A percentile compares a stretch with the other conserved stretches of the same genome.
Conservation (phyloP, 2,888 invertebrate species). For the Vanessa cardui region DNA sequence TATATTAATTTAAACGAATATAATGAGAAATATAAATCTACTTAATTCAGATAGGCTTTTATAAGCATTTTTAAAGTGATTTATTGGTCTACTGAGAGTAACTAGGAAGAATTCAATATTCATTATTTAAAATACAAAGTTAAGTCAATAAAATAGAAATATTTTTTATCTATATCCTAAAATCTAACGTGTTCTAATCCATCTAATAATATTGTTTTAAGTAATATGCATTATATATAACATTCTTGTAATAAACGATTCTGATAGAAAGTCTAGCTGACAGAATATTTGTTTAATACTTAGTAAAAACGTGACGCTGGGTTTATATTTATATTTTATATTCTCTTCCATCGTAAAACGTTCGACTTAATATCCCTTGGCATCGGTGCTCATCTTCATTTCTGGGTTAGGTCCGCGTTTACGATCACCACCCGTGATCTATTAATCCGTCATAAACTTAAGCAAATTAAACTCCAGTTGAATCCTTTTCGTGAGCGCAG, state of each 20-base stretch:
- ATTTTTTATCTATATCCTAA: no score
- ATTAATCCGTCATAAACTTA: constrained; percentile 34
- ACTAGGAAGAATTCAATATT: no score
- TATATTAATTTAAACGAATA: no score
- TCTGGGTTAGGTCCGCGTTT: constrained; percentile 32
- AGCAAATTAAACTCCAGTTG: constrained; percentile 30
- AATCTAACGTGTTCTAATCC: no score
- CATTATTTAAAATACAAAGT: no score
- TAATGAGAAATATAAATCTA: no score
- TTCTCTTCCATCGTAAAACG: constrained; percentile 27
- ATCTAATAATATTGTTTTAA: no score
- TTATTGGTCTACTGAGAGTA: no score
- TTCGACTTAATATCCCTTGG: constrained; percentile 32
- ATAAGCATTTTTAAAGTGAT: no score
- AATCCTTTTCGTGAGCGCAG: constrained; percentile 30
- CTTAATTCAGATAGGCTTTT: no score
- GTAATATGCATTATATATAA: background rate
- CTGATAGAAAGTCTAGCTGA: background rate
- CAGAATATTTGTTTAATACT: constrained; percentile 14
- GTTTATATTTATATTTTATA: constrained; percentile 30
- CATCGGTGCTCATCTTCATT: constrained; percentile 35
- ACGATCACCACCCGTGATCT: constrained; percentile 31
- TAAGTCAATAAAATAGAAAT: no score
- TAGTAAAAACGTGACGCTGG: constrained; percentile 22
- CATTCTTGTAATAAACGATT: background rate